phyloP scores from a whole-genome alignment of 2,113 vertebrate genomes.

The Anser cygnoides region DNA sequence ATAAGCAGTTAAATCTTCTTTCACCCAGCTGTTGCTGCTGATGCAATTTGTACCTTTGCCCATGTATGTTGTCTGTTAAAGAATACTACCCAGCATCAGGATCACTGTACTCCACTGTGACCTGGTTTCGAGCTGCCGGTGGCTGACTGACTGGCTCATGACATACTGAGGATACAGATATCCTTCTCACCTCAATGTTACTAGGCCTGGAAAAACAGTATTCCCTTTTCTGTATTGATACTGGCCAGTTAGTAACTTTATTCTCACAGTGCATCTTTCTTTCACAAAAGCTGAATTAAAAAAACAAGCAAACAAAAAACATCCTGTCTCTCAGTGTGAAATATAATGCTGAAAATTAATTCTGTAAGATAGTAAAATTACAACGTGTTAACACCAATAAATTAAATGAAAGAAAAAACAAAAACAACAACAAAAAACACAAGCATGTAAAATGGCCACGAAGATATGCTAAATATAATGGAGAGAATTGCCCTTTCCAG shows the following conservation, averaged over 20 bases:
- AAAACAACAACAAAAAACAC: not conserved
- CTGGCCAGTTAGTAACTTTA: not conserved
- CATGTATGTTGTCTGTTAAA: not conserved
- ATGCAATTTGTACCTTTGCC: conserved; percentile 33
- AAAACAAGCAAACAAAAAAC: not conserved
- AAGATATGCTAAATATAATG: not conserved
- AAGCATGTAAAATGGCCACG: not conserved
- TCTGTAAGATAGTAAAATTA: not conserved
- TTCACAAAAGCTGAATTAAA: not conserved
- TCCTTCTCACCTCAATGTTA: conserved; percentile 9
- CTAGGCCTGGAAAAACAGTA: not conserved
- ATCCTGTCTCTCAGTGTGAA: not conserved
- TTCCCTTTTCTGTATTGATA: not conserved
- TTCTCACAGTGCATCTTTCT: not conserved
- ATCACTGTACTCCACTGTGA: not conserved
- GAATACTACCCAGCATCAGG: not conserved
- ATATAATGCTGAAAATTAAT: not conserved
- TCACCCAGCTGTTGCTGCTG: conserved; percentile 50
- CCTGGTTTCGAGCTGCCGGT: not conserved
- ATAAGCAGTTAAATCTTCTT: conserved; percentile 53
- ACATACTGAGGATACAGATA: not conserved
- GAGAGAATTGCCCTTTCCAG: not conserved
- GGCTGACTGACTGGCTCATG: not conserved
- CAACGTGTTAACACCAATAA: not conserved
- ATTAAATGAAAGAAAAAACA: not conserved